Evolutionary conservation across 2,797 vertebrate species (phyloP).

Genomic region (Heterohyrax brucei): DNA sequence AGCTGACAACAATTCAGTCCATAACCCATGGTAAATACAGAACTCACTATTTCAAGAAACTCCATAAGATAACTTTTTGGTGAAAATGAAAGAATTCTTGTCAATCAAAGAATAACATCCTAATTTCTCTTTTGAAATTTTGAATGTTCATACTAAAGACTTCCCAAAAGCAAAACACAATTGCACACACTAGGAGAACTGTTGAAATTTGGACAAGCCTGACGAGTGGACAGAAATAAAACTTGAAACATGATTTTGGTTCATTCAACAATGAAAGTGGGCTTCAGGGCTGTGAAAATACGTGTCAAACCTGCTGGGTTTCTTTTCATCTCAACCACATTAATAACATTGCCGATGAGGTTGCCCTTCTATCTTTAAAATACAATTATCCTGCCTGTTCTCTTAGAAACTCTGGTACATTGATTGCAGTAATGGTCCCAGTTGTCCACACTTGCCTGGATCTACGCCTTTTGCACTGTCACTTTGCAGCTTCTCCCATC

Average conservation of each 20-base stretch:
- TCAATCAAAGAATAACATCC: constrained; percentile 63
- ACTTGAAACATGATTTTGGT: not conserved
- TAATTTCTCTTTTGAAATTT: constrained; percentile 64
- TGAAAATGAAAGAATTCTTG: constrained; percentile 71
- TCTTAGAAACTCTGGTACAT: not conserved
- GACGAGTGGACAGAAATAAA: not conserved
- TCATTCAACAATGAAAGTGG: not conserved
- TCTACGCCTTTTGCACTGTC: not conserved
- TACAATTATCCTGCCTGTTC: not conserved
- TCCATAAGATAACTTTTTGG: constrained; percentile 60
- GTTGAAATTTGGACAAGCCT: not conserved
- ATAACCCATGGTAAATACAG: constrained; percentile 22
- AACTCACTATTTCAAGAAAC: constrained; percentile 65
- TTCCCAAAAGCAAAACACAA: not conserved
- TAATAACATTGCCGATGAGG: not conserved
- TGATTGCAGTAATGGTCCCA: not conserved
- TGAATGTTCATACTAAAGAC: constrained; percentile 4
- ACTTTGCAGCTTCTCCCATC: not conserved
- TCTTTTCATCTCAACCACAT: not conserved
- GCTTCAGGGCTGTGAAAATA: not conserved
- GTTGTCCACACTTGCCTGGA: not conserved
- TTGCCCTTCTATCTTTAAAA: constrained; percentile 7
- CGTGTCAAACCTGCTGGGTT: not conserved
- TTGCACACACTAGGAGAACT: not conserved
- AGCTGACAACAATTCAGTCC: no score